Evolutionary conservation across 2,797 vertebrate species (phyloP).

Genomic region (Macropodus opercularis): DNA sequence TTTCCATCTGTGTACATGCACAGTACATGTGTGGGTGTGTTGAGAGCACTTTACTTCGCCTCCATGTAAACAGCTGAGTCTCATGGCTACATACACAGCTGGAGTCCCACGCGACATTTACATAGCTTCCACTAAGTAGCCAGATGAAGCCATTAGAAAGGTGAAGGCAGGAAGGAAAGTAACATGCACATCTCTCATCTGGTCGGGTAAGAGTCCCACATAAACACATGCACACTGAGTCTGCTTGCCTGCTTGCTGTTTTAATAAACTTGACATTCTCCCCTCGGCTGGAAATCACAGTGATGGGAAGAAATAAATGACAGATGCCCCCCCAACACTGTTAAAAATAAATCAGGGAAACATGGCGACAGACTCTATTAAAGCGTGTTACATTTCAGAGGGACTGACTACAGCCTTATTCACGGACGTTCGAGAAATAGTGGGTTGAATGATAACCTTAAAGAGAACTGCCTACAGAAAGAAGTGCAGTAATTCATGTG

Average conservation of each 20-base stretch:
- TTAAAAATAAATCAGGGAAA: constrained; percentile 52
- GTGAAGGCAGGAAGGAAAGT: not conserved
- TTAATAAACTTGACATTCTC: constrained; percentile 37
- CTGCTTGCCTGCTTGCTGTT: constrained; percentile 8
- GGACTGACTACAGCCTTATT: constrained; percentile 27
- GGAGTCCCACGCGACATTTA: constrained; percentile 12
- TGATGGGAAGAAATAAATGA: constrained; percentile 28
- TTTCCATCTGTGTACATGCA: constrained; percentile 7
- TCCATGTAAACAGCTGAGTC: constrained; percentile 44
- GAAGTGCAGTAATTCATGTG: not conserved
- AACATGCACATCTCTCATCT: not conserved
- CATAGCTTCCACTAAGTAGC: constrained; percentile 11
- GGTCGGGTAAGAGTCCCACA: not conserved
- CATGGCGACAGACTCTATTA: constrained; percentile 47
- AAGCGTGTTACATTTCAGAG: constrained; percentile 26
- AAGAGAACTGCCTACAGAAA: not conserved
- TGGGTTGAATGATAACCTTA: not conserved
- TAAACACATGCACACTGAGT: not conserved
- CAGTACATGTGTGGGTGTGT: constrained; percentile 7
- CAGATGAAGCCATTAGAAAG: constrained; percentile 22
- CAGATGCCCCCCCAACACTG: constrained; percentile 3
- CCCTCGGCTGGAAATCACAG: constrained; percentile 40
- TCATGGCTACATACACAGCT: constrained; percentile 21
- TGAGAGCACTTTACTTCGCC: constrained; percentile 6
- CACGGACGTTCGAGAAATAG: constrained; percentile 9